Base-by-base conservation (phyloP, 1,140 invertebrate genomes). In the Halesus radiatus region DNA sequence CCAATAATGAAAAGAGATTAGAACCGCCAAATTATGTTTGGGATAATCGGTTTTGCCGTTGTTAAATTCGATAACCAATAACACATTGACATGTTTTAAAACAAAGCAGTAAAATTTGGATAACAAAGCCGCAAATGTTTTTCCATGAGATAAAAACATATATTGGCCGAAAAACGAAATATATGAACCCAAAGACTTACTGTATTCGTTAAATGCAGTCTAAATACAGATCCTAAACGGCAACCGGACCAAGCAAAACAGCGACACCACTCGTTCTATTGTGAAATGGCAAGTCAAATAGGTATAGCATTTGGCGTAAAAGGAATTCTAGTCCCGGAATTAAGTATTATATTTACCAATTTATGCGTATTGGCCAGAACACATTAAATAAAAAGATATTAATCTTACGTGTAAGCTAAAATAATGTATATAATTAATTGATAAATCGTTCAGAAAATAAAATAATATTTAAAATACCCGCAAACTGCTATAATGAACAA, bases 241-340 rank as follows among this genome's bases (percentile, higher is more conserved):
- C 50, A 52, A 64, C 77, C 77, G 52, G 60, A 79, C 66, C 77
- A 79, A 79, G 77, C 77, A 79, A 79, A 79, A 79, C 77, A 79
- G 77, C 77, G 77, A 79, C 77, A 66, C 66, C 77, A 78, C 76
- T 78, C 76, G 76, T 66, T 75, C 53, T 75, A 58, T 75, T 75
- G 72, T 75, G 72, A 75, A 75, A 58, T 75, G 53, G 53, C 72
- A 66, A 78, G 62, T 62, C 76, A 78, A 78, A 76, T 29, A 53
- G 68, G 68, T 26, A 66, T 18, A n/a, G 68, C 68, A 23, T 72
- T 72, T 53, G 58, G 20, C 4, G 54, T 56, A 56, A 56, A 56
- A 56, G n/a, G 54, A 20, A 20, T 56, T 56, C 22, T 22, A 22
- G 54, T 18, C 22, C n/a, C 18, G 18, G 23, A 66, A 29, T 29